Percentiles rank a stretch among this genome's conserved stretches.
Conservation (phyloP, 2,888 invertebrate genomes). For the Sabatieria punctata region DNA sequence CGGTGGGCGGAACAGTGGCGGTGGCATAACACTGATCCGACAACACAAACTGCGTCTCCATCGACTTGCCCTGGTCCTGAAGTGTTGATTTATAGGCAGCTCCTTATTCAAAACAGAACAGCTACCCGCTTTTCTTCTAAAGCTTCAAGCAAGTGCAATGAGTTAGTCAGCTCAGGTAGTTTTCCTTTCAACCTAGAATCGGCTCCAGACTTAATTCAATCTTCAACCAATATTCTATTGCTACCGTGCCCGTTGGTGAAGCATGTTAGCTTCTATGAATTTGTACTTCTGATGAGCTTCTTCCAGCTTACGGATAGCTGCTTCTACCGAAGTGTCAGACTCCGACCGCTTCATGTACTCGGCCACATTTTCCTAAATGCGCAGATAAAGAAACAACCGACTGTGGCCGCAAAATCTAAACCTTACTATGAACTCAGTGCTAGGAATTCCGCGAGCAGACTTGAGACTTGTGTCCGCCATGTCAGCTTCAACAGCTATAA, state of each 20-base stretch:
- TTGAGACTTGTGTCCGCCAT: too few species aligned
- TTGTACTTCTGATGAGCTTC: slow-evolving; percentile 90
- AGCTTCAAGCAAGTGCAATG: slow-evolving; percentile 75
- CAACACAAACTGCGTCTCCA: slow-evolving; percentile 72
- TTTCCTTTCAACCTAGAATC: slow-evolving; percentile 54
- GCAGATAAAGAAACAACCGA: background rate
- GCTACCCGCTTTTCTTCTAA: slow-evolving; percentile 53
- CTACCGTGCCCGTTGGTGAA: slow-evolving; percentile 59
- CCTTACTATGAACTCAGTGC: background rate
- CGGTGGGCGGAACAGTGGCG: slow-evolving; percentile 69
- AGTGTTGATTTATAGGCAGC: slow-evolving; percentile 10
- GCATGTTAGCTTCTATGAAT: slow-evolving; percentile 82
- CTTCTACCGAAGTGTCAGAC: slow-evolving; percentile 65
- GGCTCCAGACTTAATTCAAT: slow-evolving; percentile 8
- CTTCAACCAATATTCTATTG: slow-evolving; percentile 12
- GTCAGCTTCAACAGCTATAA: too few species aligned
- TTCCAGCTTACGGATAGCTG: slow-evolving; percentile 65
- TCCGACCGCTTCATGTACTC: slow-evolving; percentile 67
- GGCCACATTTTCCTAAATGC: slow-evolving; percentile 74
- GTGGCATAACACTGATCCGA: slow-evolving; percentile 77
- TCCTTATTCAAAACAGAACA: slow-evolving; percentile 1
- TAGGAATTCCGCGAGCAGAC: background rate
- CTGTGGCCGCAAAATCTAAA: background rate
- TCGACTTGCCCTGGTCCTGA: slow-evolving; percentile 43
- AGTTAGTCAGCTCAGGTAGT: slow-evolving; percentile 80